A percentile compares a stretch with the other conserved stretches of the same genome.
Conservation (phyloP, 1,140 invertebrate genomes). For the Tribolium castaneum region DNA sequence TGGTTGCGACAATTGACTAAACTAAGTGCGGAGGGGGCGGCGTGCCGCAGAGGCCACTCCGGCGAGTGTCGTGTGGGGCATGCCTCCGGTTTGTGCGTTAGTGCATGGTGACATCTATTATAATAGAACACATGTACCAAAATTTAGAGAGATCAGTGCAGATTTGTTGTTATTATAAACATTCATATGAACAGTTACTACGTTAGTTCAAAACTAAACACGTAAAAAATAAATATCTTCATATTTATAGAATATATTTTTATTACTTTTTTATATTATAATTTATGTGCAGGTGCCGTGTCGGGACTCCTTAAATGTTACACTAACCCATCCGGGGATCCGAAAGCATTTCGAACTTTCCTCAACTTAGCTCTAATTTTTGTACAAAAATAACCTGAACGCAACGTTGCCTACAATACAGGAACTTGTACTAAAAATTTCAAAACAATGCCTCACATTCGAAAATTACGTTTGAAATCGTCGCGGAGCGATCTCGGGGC, state of each 20-base stretch:
- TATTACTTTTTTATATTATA: constrained; percentile 47
- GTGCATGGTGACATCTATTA: constrained; percentile 57
- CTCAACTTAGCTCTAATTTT: constrained; percentile 34
- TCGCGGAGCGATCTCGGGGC: background rate
- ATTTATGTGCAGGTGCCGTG: constrained; percentile 51
- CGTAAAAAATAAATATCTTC: constrained; percentile 58
- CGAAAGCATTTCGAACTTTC: constrained; percentile 34
- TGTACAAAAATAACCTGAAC: constrained; percentile 32
- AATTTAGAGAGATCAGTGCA: constrained; percentile 57
- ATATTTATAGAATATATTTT: constrained; percentile 51
- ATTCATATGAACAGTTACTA: constrained; percentile 55
- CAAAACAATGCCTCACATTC: constrained; percentile 21
- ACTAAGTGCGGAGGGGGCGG: constrained; percentile 26
- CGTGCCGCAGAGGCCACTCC: background rate
- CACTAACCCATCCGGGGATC: constrained; percentile 1
- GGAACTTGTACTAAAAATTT: constrained; percentile 31
- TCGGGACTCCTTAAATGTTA: constrained; percentile 53
- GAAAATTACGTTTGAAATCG: constrained; percentile 41
- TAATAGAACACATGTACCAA: constrained; percentile 53
- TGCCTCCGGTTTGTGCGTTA: constrained; percentile 49
- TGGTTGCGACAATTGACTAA: constrained; percentile 47
- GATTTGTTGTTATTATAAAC: constrained; percentile 54
- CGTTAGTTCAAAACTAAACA: constrained; percentile 51
- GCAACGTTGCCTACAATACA: constrained; percentile 11
- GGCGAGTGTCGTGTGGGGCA: background rate